A percentile compares a stretch with the other conserved stretches of the same genome.
Conservation (phyloP, 2,888 invertebrate species). For the Yponomeuta malinellus region DNA sequence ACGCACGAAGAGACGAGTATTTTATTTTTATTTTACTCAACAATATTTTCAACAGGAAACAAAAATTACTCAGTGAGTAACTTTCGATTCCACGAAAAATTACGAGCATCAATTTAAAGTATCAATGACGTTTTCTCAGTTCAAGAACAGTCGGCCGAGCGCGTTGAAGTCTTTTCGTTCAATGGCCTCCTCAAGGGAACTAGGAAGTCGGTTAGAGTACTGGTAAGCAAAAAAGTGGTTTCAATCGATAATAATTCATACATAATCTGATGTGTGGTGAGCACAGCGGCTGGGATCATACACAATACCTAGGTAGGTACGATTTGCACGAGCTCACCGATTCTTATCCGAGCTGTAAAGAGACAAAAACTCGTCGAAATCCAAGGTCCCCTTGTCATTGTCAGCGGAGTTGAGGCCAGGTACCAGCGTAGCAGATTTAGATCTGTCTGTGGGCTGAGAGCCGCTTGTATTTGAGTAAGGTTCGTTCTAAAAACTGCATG, state of each 20-base stretch:
- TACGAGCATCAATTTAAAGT: background rate
- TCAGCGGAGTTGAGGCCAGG: conserved; percentile 34
- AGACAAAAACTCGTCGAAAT: conserved; percentile 53
- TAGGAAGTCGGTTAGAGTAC: conserved; percentile 43
- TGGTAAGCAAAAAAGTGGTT: conserved; percentile 37
- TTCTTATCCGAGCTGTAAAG: conserved; percentile 45
- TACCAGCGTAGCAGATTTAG: conserved; percentile 14
- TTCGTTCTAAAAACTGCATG: background rate
- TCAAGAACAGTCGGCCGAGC: conserved; percentile 18
- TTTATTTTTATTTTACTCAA: background rate
- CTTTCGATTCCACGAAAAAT: background rate
- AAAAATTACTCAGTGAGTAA: background rate
- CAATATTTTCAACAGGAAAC: background rate
- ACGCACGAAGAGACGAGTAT: background rate
- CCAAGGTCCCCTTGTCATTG: conserved; percentile 33
- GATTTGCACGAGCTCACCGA: conserved; percentile 34
- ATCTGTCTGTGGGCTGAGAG: conserved; percentile 7
- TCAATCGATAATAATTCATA: conserved; percentile 30
- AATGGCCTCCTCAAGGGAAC: conserved; percentile 52
- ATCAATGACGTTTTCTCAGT: conserved; percentile 13
- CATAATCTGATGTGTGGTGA: conserved; percentile 36
- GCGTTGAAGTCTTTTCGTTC: conserved; percentile 33
- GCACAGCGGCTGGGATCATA: conserved; percentile 47
- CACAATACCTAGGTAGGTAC: conserved; percentile 32
- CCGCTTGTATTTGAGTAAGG: background rate